These are phyloP conservation scores for Barypeithes pellucidus DNA, from an alignment of 2,888 invertebrate genomes.

Conservation along the genomic window DNA sequence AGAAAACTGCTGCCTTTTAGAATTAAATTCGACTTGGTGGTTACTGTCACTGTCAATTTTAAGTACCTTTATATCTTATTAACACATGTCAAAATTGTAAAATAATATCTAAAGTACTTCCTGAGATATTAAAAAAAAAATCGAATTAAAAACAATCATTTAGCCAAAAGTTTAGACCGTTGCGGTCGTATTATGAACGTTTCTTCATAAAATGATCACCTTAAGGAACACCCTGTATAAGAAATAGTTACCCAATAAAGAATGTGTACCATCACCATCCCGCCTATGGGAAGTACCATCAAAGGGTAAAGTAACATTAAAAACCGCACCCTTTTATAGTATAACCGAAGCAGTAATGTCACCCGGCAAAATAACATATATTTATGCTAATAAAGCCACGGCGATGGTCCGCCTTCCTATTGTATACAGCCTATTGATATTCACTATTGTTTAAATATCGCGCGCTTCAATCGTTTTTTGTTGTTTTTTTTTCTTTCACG, in stretches of 20 bases:
- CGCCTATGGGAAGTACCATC: conserved; percentile 44
- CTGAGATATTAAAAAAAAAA: no score
- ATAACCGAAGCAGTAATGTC: conserved; percentile 56
- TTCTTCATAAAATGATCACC: no score
- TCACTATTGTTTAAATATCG: conserved; percentile 65
- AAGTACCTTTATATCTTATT: no score
- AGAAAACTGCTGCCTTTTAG: no score
- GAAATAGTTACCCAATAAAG: conserved; percentile 34
- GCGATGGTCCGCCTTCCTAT: conserved; percentile 64
- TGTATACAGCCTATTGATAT: conserved; percentile 65
- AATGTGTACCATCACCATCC: conserved; percentile 48
- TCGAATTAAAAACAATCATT: no score
- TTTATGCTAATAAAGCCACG: conserved; percentile 66
- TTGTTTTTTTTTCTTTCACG: conserved; percentile 30
- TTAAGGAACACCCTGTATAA: no score
- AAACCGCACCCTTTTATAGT: conserved; percentile 51
- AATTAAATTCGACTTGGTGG: no score
- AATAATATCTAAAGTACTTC: no score
- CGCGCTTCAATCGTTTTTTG: conserved; percentile 57
- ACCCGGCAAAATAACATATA: conserved; percentile 65
- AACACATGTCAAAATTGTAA: no score
- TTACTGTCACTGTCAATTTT: no score
- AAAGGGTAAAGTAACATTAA: conserved; percentile 46
- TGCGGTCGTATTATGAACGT: no score
- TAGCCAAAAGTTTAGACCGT: no score